Percentiles rank a stretch among this genome's conserved stretches.
phyloP scores from a whole-genome alignment of 2,113 vertebrate species.

The Opisthocomus hoazin region DNA sequence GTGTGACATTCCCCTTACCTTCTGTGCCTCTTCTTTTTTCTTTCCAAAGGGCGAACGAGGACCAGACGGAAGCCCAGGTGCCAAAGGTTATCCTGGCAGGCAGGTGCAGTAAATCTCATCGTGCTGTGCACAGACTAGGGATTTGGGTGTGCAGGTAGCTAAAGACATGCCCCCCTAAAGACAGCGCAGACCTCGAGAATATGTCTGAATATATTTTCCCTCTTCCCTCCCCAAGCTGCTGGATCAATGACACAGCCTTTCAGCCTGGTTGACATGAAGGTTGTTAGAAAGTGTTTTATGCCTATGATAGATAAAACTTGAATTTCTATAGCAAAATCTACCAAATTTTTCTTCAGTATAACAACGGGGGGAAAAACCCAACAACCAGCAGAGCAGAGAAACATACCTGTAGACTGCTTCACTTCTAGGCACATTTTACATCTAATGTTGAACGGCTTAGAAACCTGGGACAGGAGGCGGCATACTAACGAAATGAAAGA shows the following conservation, averaged over 20 bases:
- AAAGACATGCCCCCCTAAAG: background rate
- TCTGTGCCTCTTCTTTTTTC: constrained; percentile 21
- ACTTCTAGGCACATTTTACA: background rate
- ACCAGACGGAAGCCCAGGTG: constrained; percentile 90
- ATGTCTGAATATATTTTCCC: background rate
- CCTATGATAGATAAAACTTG: background rate
- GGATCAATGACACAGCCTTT: background rate
- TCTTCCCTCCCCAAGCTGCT: background rate
- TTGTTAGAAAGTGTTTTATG: background rate
- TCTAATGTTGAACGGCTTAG: background rate
- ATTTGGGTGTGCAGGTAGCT: constrained; percentile 67
- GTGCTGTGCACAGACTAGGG: constrained; percentile 77
- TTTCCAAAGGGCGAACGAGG: constrained; percentile 85
- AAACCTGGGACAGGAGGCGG: background rate
- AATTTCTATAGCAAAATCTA: background rate
- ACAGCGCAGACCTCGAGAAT: background rate
- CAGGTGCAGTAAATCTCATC: constrained; percentile 99
- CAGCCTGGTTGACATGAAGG: background rate
- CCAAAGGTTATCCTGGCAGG: constrained; percentile 99
- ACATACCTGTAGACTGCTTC: background rate
- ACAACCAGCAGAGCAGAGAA: background rate
- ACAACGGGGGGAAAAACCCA: rapidly evolving
- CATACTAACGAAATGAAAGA: background rate
- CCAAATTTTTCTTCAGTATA: background rate
- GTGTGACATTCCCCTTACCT: background rate